Evolutionary conservation across 2,113 vertebrate genomes (phyloP), one percentile per base, ranked within the genome.

Genomic region (Platysternon megacephalum): DNA sequence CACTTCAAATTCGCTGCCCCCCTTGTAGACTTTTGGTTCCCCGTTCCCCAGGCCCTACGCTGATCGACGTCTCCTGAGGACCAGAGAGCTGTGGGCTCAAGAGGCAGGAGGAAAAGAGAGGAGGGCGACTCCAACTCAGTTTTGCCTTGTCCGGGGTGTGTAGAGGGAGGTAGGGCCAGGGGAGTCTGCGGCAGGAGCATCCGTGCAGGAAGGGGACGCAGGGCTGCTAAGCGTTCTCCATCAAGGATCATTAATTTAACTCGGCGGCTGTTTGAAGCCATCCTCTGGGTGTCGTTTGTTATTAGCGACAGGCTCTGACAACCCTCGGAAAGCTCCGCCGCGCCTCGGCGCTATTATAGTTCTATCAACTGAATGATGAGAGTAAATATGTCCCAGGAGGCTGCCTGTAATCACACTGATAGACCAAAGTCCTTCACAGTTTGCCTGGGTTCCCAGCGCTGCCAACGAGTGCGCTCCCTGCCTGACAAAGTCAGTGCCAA

Each of bases 331-430:
- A 1, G 2, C 79, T 81, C 49, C 17, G 16, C 79, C 35, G 51
- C 4, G 35, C 32, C 2, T 2, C 2, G 1, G 11, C 28, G 0
- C 79, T 21, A 76, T 11, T 28, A 11, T 0, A 2, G 28, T n/a
- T 24, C 48, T 28, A 42, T 17, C 83, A 22, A 68, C 58, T 4
- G 81, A 32, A 51, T 5, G n/a, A 5, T 3, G 81, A 16, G 2
- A 16, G 48, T 11, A 58, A 11, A 9, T 3, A 0, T 8, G 26
- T 78, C 84, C 82, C 1, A 0, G 0, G 11, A 90, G 86, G 79
- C 32, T 2, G 22, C 6, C 80, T 53, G 79, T 65, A 39, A n/a
- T 17, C 1, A 1, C 21, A 7, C 52, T 0, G 0, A 2, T 1
- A 49, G 80, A 28, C 19, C 79, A 8, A 3, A 24, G 53, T 1